Evolutionary conservation across 2,797 vertebrate genomes (phyloP), one percentile per base, ranked within the genome.

Genomic region (Buphagus erythrorhynchus): DNA sequence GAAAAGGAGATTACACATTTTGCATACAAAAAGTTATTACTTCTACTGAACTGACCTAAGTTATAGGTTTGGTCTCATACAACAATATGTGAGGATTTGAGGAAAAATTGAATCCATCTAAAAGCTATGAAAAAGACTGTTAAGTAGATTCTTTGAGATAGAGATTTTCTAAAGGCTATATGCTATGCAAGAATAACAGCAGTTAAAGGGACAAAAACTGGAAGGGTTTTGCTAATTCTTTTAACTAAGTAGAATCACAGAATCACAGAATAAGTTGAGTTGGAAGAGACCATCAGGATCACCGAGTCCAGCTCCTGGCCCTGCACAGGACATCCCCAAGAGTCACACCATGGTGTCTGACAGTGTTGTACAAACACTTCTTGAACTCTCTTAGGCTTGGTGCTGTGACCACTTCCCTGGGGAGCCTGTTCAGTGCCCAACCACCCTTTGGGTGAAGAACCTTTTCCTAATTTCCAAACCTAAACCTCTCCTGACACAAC

Each of bases 281-380:
- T 67, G 38, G 22, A 51, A 43, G 38, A 15, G 18, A 36, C 8
- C 36, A 28, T 22, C 8, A 51, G 18, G 16, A 58, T 75, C 21
- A 31, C 31, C 0, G 0, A 51, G 28, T 66, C 26, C 20, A 26
- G 2, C 36, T 28, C 18, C 38, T 10, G 11, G 20, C 26, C 36
- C 17, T 66, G 22, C 28, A 36, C 14, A 55, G 24, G 5, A 31
- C 13, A 57, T 26, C 9, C 21, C 31, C 7, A 35, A 57, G 26
- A 42, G 6, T 26, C 31, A 49, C 9, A 31, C 9, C 5, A 26
- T 3, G 8, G 11, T 49, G 14, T 18, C 61, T 36, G 21, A 57
- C 26, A 49, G 5, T 2, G 3, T 5, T 49, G 21, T 42, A 21
- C 42, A 42, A 65, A 65, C 0, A 0, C 7, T 35, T 48, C 29